These are phyloP conservation scores for Rhynchomys soricoides DNA, from an alignment of 2,113 vertebrate genomes.

Conservation along the genomic window DNA sequence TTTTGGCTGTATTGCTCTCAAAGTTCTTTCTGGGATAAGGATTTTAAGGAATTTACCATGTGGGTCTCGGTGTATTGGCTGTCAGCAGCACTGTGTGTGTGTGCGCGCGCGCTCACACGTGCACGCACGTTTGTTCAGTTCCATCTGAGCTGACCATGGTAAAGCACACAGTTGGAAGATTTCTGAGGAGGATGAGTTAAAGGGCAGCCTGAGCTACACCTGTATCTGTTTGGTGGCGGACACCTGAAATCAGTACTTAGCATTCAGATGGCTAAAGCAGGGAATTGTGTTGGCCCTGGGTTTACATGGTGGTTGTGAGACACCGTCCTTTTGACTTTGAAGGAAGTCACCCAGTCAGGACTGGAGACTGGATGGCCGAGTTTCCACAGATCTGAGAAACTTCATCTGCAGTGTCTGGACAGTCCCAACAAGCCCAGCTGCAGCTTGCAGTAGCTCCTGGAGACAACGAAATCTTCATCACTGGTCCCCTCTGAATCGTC, in stretches of 20 bases:
- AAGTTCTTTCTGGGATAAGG: not conserved
- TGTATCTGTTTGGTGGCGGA: not conserved
- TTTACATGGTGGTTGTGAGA: too few relatives aligned
- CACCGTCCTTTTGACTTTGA: rapidly evolving
- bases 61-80: not conserved
- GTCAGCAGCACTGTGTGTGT: not conserved
- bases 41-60: not conserved
- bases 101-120: not conserved
- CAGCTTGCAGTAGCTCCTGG: rapidly evolving
- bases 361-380: rapidly evolving
- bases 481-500: rapidly evolving
- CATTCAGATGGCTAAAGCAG: not conserved
- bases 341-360: rapidly evolving
- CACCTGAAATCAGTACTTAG: not conserved
- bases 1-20: not conserved
- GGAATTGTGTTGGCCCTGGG: too few relatives aligned
- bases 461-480: too few relatives aligned
- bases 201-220: not conserved
- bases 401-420: not conserved
- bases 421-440: rapidly evolving
- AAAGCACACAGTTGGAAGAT: not conserved
- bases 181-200: not conserved
- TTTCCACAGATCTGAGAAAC: too few relatives aligned
- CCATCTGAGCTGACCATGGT: not conserved
- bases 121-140: not conserved